Conservation (phyloP, 2,113 vertebrate genomes). For the Paedocypris sp. region DNA sequence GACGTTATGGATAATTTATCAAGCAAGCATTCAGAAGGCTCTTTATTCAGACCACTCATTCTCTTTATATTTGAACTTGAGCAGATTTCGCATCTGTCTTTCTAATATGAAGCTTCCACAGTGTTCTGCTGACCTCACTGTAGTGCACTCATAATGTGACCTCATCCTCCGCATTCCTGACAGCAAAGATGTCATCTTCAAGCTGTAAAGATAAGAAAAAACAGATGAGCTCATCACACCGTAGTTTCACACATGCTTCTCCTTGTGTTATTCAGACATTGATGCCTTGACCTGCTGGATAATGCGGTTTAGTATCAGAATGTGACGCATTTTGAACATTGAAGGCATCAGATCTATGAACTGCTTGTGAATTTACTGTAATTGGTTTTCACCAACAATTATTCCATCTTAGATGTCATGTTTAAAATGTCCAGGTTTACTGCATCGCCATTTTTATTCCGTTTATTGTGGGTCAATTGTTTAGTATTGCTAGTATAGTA, state of each 20-base stretch:
- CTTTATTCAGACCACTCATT: background rate
- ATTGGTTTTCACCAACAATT: too few species aligned
- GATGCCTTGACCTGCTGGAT: background rate
- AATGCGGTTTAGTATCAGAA: background rate
- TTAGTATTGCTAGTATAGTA: too few species aligned
- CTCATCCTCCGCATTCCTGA: constrained; percentile 4
- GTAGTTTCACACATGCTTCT: background rate
- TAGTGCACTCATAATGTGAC: background rate
- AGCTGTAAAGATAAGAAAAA: background rate
- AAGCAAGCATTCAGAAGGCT: too few species aligned
- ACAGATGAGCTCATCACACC: too few species aligned
- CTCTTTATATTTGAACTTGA: background rate
- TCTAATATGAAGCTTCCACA: background rate
- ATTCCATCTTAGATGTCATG: too few species aligned
- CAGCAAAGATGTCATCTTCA: background rate
- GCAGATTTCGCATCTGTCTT: constrained; percentile 6
- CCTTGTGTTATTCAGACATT: background rate
- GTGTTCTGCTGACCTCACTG: constrained; percentile 13
- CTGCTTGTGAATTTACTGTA: too few species aligned
- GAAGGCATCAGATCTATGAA: too few species aligned
- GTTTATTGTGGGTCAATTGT: too few species aligned
- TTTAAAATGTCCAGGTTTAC: too few species aligned
- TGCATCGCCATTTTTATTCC: too few species aligned
- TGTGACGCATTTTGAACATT: background rate
- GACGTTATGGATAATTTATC: too few species aligned